A percentile compares a stretch with the other conserved stretches of the same genome.
Conservation (phyloP, 2,888 invertebrate genomes). For the Spisula solida region DNA sequence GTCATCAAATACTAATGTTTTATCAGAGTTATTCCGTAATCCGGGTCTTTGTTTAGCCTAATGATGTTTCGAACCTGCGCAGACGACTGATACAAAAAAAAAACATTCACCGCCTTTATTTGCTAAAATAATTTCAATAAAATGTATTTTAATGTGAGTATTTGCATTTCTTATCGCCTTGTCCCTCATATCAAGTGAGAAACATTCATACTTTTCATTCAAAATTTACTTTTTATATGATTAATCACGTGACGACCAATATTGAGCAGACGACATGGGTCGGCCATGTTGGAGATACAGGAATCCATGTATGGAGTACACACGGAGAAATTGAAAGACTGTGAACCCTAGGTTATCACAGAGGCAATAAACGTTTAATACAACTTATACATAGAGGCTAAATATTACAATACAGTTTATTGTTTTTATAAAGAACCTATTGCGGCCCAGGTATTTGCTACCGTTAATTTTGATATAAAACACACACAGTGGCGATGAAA, state of each 20-base stretch:
- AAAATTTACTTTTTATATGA: constrained; percentile 51
- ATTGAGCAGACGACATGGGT: constrained; percentile 9
- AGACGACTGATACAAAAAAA: constrained; percentile 7
- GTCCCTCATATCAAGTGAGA: constrained; percentile 48
- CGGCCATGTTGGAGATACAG: constrained; percentile 23
- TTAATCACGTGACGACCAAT: constrained; percentile 20
- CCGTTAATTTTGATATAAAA: background rate
- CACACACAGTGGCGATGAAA: constrained; percentile 1
- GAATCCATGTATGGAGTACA: constrained; percentile 8
- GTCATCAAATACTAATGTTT: constrained; percentile 10
- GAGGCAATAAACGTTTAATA: constrained; percentile 40
- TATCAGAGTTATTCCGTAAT: background rate
- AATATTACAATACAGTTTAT: background rate
- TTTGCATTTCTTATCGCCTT: constrained; percentile 59
- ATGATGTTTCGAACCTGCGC: background rate
- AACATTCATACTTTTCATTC: constrained; percentile 37
- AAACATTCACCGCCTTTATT: background rate
- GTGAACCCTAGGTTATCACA: constrained; percentile 34
- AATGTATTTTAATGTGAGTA: constrained; percentile 59
- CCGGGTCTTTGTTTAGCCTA: background rate
- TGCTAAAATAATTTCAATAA: constrained; percentile 47
- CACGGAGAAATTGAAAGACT: constrained; percentile 28
- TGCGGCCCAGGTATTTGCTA: constrained; percentile 8
- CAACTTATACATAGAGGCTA: background rate
- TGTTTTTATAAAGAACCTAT: background rate